Conservation (phyloP, 1,140 invertebrate genomes). For the Cydia pomonella region DNA sequence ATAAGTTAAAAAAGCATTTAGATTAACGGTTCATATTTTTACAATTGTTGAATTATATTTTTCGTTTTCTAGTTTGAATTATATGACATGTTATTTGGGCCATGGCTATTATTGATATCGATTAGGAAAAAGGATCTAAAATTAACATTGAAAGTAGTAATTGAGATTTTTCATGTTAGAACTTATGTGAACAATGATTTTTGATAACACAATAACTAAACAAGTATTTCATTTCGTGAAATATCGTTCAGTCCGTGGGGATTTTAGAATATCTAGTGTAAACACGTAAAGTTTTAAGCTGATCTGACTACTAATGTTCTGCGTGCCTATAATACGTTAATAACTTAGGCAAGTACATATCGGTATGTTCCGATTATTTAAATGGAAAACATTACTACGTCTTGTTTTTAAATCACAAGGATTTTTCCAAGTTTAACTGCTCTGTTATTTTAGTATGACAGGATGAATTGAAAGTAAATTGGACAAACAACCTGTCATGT, state of each 20-base stretch:
- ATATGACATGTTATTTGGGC: conserved; percentile 4
- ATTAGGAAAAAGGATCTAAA: not conserved
- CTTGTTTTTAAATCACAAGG: too few relatives aligned
- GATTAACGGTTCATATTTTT: conserved; percentile 12
- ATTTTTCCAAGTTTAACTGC: too few relatives aligned
- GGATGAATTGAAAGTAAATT: too few relatives aligned
- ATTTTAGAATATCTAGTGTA: not conserved
- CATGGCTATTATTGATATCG: not conserved
- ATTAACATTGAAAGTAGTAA: not conserved
- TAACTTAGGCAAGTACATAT: too few relatives aligned
- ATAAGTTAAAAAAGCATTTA: not conserved
- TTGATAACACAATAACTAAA: not conserved
- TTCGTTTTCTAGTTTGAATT: conserved; percentile 3
- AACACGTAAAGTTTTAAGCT: too few relatives aligned
- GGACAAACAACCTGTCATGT: too few relatives aligned
- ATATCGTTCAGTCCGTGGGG: not conserved
- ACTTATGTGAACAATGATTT: not conserved
- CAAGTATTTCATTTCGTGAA: not conserved
- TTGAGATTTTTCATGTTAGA: not conserved
- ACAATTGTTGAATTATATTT: conserved; percentile 22
- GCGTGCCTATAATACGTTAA: too few relatives aligned
- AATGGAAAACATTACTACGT: too few relatives aligned
- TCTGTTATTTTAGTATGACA: too few relatives aligned
- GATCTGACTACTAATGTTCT: too few relatives aligned
- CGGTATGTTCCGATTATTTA: too few relatives aligned